A percentile compares a stretch with the other conserved stretches of the same genome.
Evolutionary conservation across 1,140 invertebrate genomes (phyloP).

Genomic region (Bombus pyrosoma): DNA sequence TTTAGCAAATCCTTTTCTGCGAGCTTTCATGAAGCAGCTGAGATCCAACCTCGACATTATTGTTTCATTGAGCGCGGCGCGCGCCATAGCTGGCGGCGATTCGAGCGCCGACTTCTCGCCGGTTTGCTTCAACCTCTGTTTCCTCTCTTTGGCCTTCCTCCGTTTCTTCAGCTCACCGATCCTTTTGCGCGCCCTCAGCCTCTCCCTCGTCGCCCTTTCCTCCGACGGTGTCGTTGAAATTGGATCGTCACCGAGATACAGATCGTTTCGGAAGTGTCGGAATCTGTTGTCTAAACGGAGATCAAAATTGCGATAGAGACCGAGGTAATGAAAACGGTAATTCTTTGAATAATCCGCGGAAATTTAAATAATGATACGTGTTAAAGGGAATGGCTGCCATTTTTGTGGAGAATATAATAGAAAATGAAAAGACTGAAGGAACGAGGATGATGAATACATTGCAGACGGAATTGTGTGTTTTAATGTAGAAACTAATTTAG

Average conservation of each 20-base stretch:
- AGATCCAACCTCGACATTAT: constrained; percentile 72
- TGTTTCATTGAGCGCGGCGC: constrained; percentile 72
- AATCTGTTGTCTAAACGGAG: constrained; percentile 56
- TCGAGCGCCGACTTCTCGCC: constrained; percentile 60
- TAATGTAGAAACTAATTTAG: no score
- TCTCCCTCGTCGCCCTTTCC: constrained; percentile 45
- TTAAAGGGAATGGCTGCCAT: background rate
- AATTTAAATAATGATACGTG: background rate
- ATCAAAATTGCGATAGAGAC: background rate
- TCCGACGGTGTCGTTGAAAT: constrained; percentile 18
- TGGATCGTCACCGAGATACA: constrained; percentile 70
- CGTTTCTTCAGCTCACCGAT: constrained; percentile 68
- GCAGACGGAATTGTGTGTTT: no score
- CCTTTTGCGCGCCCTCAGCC: constrained; percentile 58
- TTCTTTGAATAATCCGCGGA: background rate
- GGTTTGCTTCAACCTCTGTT: constrained; percentile 64
- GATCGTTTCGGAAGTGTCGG: constrained; percentile 52
- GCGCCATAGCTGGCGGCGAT: constrained; percentile 30
- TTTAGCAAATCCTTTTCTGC: constrained; percentile 71
- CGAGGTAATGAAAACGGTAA: no score
- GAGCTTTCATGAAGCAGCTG: constrained; percentile 73
- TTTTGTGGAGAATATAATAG: no score
- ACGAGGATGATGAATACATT: no score
- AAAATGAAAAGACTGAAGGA: no score
- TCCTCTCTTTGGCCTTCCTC: constrained; percentile 61